Base-by-base conservation (phyloP, 2,797 vertebrate species). In the Pseudocheirus occidentalis region DNA sequence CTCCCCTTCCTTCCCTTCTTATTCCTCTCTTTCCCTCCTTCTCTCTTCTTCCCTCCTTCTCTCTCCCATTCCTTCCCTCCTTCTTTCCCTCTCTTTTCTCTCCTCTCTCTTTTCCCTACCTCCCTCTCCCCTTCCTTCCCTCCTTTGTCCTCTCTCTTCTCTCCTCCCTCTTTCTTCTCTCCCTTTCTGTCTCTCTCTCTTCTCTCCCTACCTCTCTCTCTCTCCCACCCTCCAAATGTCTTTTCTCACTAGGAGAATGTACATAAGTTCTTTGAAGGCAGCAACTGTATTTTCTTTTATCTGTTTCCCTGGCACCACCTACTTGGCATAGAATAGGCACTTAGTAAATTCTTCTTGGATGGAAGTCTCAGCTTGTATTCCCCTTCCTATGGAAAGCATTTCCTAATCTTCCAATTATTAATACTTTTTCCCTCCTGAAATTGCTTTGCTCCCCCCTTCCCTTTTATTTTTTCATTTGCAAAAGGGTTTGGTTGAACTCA, bases 1-100 rank as follows among this genome's bases (percentile, higher is more conserved):
- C 53, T 53, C 10, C 53, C 53, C 10, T 5, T 13, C 18, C 31
- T 34, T 28, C 24, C 29, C 7, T 21, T 1, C 28, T 10, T 21
- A 9, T 11, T 4, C 12, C 12, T 12, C 10, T 11, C 5, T 12
- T 11, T 29, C 31, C 34, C 5, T 34, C 1, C 31, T 34, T 62
- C 31, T 4, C 13, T 34, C 13, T 3, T 16, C 5, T 3, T 4
- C 1, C 31, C 31, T 62, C 1, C 31, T 13, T 62, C 4, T 34
- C 4, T 53, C 5, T 53, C 10, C 7, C 53, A 13, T 1, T 13
- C 18, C 31, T 34, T 28, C 24, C 29, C 7, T 21, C 2, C 28
- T 2, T 21, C 28, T 11, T 4, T 34, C 1, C 31, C 16, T 62
- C 31, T 4, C 13, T 34, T 4, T 3, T 16, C 5, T 3, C n/a